phyloP scores from a whole-genome alignment of 2,113 vertebrate species.

The Podocnemis expansa region DNA sequence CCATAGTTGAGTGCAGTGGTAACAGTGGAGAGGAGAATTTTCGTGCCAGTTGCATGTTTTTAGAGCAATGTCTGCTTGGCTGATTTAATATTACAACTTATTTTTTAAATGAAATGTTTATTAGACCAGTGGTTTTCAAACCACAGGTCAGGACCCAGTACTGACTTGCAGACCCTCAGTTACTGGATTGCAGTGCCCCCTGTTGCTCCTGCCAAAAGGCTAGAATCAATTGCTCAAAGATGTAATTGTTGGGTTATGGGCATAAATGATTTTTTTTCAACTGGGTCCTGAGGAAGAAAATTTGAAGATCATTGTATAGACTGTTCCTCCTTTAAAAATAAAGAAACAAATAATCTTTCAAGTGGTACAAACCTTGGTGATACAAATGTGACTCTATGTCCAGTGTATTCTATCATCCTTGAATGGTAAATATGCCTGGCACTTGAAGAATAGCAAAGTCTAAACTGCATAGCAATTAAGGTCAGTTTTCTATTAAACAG shows the following conservation, averaged over 20 bases:
- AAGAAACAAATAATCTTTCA: constrained; percentile 1
- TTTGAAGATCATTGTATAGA: too few relatives aligned
- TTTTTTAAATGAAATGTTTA: constrained; percentile 15
- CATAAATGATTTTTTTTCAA: too few relatives aligned
- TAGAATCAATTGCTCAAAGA: too few relatives aligned
- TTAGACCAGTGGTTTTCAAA: too few relatives aligned
- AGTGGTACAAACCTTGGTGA: not conserved
- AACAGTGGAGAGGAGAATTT: not conserved
- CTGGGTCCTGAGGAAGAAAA: too few relatives aligned
- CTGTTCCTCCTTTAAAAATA: not conserved
- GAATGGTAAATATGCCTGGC: not conserved
- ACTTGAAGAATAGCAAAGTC: not conserved
- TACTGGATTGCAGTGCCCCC: too few relatives aligned
- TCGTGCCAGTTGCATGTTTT: not conserved
- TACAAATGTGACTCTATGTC: not conserved
- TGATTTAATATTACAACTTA: not conserved
- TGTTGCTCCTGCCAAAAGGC: too few relatives aligned
- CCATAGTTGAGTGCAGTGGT: not conserved
- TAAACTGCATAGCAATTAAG: not conserved
- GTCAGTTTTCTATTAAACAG: not conserved
- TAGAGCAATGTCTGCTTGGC: not conserved
- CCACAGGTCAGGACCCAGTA: too few relatives aligned
- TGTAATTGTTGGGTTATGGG: too few relatives aligned
- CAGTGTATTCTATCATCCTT: not conserved
- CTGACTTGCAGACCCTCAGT: too few relatives aligned